phyloP scores from a whole-genome alignment of 2,113 vertebrate genomes.

The Platysteira castanea region DNA sequence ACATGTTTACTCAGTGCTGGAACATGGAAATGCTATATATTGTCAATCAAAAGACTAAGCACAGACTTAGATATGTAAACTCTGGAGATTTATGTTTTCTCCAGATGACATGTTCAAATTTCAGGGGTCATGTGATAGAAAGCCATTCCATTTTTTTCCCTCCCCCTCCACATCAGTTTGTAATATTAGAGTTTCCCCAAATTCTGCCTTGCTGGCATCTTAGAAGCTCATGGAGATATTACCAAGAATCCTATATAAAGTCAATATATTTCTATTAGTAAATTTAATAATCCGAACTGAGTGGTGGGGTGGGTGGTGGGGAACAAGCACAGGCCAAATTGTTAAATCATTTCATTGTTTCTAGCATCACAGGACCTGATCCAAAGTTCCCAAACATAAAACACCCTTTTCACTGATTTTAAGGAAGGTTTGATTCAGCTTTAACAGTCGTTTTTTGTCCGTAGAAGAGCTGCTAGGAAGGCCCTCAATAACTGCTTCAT shows the following conservation, averaged over 20 bases:
- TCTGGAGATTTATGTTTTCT: background rate
- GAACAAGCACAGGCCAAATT: background rate
- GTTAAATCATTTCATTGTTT: background rate
- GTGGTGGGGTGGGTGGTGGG: background rate
- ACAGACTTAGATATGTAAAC: background rate
- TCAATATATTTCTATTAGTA: background rate
- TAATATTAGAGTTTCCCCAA: background rate
- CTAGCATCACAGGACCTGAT: background rate
- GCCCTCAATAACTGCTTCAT: background rate
- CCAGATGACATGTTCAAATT: background rate
- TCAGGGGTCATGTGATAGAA: background rate
- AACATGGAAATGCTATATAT: background rate
- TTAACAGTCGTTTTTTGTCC: background rate
- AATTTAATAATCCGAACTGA: background rate
- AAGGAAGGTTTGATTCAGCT: background rate
- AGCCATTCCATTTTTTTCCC: background rate
- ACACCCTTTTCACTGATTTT: background rate
- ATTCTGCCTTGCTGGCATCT: background rate
- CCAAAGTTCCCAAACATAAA: background rate
- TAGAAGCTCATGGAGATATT: background rate
- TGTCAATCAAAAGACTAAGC: background rate
- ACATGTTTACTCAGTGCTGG: background rate
- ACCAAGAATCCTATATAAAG: background rate
- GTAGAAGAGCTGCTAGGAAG: background rate
- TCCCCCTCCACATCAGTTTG: background rate